Evolutionary conservation across 2,113 vertebrate genomes (phyloP).

Genomic region (Nothoprocta pentlandii): DNA sequence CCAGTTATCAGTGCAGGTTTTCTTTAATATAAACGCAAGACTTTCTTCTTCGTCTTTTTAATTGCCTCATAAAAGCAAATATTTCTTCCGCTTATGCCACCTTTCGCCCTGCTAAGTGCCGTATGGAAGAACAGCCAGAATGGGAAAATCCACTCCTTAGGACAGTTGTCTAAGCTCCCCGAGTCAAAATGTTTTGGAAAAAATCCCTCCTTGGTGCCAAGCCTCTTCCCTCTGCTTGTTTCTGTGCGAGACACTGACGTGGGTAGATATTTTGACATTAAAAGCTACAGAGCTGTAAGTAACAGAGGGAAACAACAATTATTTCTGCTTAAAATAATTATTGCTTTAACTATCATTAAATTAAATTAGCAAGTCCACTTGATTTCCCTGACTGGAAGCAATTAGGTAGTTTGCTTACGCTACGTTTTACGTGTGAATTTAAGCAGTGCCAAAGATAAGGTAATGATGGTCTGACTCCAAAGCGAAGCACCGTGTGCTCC

Average conservation of each 20-base stretch:
- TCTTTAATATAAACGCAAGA: not conserved
- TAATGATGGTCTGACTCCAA: not conserved
- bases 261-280: not conserved
- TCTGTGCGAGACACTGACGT: not conserved
- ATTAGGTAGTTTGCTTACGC: slow-evolving; percentile 41
- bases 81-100: not conserved
- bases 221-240: not conserved
- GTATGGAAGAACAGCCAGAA: not conserved
- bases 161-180: not conserved
- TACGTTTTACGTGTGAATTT: not conserved
- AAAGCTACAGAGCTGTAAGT: not conserved
- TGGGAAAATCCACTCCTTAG: not conserved
- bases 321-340: slow-evolving; percentile 47
- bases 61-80: not conserved
- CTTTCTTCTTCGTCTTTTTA: not conserved
- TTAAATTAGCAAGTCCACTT: slow-evolving; percentile 14
- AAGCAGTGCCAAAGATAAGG: not conserved
- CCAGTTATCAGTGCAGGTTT: not conserved
- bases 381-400: slow-evolving; percentile 33
- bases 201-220: not conserved
- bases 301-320: slow-evolving; percentile 24
- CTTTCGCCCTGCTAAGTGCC: not conserved
- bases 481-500: not conserved
- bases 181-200: not conserved
- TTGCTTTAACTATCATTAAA: slow-evolving; percentile 30